Conservation (phyloP, 2,113 vertebrate genomes). For the Neoarius graeffei region DNA sequence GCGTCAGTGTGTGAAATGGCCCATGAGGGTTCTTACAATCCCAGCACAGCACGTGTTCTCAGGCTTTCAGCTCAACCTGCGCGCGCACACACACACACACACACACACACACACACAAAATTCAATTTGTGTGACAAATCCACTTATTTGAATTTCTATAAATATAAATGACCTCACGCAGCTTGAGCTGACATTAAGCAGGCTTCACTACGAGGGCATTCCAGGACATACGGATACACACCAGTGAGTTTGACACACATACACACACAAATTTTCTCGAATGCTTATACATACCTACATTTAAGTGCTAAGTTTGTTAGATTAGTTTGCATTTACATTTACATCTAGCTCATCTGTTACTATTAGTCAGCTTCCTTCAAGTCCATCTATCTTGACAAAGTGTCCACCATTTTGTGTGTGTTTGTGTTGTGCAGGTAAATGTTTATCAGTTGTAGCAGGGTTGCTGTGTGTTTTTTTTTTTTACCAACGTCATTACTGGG, state of each 20-base stretch:
- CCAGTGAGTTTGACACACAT: background rate
- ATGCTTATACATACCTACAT: background rate
- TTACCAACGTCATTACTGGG: background rate
- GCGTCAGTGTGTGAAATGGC: constrained; percentile 42
- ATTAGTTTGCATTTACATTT: background rate
- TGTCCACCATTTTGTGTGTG: background rate
- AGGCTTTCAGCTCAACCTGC: constrained; percentile 33
- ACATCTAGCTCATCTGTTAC: background rate
- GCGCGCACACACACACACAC: constrained; percentile 32
- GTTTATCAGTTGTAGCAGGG: background rate
- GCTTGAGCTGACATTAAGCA: background rate
- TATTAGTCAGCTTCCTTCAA: background rate
- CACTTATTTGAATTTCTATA: constrained; percentile 8
- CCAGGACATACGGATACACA: constrained; percentile 9
- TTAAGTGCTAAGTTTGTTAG: background rate
- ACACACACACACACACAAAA: constrained; percentile 35
- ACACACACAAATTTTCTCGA: background rate
- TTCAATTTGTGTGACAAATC: background rate
- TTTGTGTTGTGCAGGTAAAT: background rate
- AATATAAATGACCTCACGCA: constrained; percentile 2
- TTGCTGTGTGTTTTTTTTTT: constrained; percentile 1
- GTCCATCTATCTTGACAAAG: background rate
- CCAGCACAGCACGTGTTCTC: constrained; percentile 33
- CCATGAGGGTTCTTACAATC: constrained; percentile 49
- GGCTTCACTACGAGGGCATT: background rate